phyloP scores from a whole-genome alignment of 2,113 vertebrate genomes.

The Anoplopoma fimbria region DNA sequence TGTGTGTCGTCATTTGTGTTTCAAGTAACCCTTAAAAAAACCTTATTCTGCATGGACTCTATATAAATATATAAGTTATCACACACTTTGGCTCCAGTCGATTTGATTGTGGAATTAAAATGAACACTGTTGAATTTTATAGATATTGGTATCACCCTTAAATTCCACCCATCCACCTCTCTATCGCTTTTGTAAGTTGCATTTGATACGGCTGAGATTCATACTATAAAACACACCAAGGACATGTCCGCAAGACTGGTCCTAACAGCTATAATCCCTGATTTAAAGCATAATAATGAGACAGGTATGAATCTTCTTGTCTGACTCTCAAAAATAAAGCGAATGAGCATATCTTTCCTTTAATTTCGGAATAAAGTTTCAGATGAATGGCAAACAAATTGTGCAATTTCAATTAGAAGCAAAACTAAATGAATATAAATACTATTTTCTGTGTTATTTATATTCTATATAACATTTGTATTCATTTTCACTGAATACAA shows the following conservation, averaged over 20 bases:
- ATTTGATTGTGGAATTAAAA: not conserved
- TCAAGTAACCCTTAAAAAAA: conserved; percentile 14
- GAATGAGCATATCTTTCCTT: not conserved
- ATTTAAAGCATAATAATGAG: not conserved
- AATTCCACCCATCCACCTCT: not conserved
- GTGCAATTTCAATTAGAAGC: not conserved
- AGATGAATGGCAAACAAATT: not conserved
- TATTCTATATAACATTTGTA: not conserved
- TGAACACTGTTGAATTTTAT: not conserved
- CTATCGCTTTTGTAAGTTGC: not conserved
- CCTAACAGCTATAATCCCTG: not conserved
- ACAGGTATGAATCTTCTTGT: not conserved
- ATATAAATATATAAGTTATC: not conserved
- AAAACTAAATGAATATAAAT: not conserved
- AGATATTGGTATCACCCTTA: not conserved
- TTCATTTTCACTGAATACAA: not conserved
- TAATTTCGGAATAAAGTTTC: not conserved
- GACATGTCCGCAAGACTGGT: too few relatives aligned
- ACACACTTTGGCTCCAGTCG: not conserved
- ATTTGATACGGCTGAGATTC: not conserved
- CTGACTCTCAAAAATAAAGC: too few relatives aligned
- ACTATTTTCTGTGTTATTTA: not conserved
- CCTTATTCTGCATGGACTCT: not conserved
- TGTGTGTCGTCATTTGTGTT: conserved; percentile 23
- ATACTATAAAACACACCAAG: not conserved